These are phyloP conservation scores for Cancer borealis DNA, from an alignment of 2,888 invertebrate genomes.

Conservation along the genomic window DNA sequence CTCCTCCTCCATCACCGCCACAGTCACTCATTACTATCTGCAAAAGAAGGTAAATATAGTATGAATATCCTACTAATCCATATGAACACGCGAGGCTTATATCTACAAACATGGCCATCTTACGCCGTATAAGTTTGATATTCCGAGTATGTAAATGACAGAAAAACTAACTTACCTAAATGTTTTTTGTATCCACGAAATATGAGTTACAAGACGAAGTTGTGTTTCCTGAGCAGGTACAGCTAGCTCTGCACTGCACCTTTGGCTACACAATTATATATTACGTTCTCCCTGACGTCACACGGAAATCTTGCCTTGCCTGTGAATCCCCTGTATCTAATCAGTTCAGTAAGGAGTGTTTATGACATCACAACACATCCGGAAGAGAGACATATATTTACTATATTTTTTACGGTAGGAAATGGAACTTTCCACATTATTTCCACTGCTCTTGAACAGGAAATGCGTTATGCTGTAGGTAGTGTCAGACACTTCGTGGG, in stretches of 20 bases:
- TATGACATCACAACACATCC: background rate
- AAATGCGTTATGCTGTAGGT: background rate
- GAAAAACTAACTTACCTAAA: background rate
- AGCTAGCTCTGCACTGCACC: background rate
- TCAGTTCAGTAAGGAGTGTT: background rate
- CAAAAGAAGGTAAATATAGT: background rate
- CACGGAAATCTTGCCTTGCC: background rate
- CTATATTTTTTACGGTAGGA: background rate
- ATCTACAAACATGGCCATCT: background rate
- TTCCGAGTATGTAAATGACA: no score
- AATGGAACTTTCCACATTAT: background rate
- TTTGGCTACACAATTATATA: background rate
- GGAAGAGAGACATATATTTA: background rate
- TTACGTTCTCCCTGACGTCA: background rate
- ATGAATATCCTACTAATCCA: background rate
- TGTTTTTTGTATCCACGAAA: background rate
- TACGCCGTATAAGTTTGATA: no score
- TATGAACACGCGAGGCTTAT: background rate
- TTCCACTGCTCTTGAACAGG: background rate
- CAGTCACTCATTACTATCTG: background rate
- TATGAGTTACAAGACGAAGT: background rate
- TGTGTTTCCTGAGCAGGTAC: background rate
- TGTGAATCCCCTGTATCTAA: background rate
- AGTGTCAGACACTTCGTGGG: background rate
- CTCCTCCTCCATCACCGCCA: background rate